phyloP scores from a whole-genome alignment of 2,113 vertebrate genomes.

The Scytalopus superciliaris region DNA sequence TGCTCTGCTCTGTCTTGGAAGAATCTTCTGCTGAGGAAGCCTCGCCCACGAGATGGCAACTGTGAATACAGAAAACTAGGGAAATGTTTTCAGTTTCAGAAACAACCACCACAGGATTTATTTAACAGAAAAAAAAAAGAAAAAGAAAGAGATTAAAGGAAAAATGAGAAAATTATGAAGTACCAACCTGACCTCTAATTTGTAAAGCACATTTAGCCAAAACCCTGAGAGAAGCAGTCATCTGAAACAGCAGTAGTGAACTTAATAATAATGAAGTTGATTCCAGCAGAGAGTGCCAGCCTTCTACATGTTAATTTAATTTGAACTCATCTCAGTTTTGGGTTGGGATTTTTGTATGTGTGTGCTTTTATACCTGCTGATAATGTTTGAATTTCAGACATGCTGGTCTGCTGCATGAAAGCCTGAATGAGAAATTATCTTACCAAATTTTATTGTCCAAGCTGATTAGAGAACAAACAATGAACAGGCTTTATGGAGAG shows the following conservation, averaged over 20 bases:
- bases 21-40: background rate
- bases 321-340: background rate
- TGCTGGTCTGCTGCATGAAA: background rate
- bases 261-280: background rate
- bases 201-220: constrained; percentile 16
- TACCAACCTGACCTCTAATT: background rate
- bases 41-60: background rate
- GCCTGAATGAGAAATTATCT: background rate
- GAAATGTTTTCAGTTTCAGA: background rate
- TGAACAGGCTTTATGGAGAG: background rate
- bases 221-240: background rate
- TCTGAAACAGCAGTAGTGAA: background rate
- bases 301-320: constrained; percentile 9
- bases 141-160: background rate
- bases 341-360: background rate
- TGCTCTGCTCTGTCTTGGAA: background rate
- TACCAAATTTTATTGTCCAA: background rate
- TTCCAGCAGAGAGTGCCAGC: background rate
- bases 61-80: background rate
- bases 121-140: background rate
- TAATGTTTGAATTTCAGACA: background rate
- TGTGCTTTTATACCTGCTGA: background rate
- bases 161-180: background rate
- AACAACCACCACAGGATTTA: background rate
- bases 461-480: background rate